These are phyloP conservation scores for Eubasilissa regina DNA, from an alignment of 1,140 invertebrate species.

Conservation along the genomic window DNA sequence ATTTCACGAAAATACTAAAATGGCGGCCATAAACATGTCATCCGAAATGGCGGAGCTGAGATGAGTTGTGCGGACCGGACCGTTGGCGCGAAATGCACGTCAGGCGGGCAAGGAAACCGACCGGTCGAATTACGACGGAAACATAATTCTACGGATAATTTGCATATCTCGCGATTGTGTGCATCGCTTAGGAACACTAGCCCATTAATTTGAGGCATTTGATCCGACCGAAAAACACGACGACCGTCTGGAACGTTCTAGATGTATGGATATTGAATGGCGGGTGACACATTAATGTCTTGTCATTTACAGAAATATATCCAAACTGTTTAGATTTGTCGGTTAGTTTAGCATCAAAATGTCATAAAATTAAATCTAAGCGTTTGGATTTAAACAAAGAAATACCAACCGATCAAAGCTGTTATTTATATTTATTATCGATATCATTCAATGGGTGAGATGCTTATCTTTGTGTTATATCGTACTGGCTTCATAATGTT, in stretches of 20 bases:
- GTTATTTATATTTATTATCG: slow-evolving; percentile 43
- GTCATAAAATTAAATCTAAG: slow-evolving; percentile 46
- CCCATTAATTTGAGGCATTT: slow-evolving; percentile 30
- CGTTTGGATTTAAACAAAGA: slow-evolving; percentile 48
- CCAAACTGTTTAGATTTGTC: slow-evolving; percentile 40
- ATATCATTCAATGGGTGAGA: slow-evolving; percentile 42
- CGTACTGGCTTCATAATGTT: slow-evolving; percentile 9
- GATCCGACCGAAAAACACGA: slow-evolving; percentile 30
- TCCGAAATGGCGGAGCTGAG: slow-evolving; percentile 35
- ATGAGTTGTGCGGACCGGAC: slow-evolving; percentile 47
- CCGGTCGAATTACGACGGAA: slow-evolving; percentile 53
- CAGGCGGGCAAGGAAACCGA: slow-evolving; percentile 36
- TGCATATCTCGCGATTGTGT: slow-evolving; percentile 43
- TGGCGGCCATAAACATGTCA: slow-evolving; percentile 52
- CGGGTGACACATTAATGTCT: slow-evolving; percentile 44
- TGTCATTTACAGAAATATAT: slow-evolving; percentile 42
- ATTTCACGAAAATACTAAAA: slow-evolving; percentile 49
- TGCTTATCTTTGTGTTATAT: slow-evolving; percentile 37
- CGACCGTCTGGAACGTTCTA: slow-evolving; percentile 18
- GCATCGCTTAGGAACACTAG: slow-evolving; percentile 27
- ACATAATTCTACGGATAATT: slow-evolving; percentile 49
- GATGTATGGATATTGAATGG: slow-evolving; percentile 42
- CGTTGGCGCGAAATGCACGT: slow-evolving; percentile 35
- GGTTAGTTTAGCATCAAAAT: slow-evolving; percentile 46
- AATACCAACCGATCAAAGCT: slow-evolving; percentile 19